Base-by-base conservation (phyloP, 2,888 invertebrate species). In the Pteria penguin region DNA sequence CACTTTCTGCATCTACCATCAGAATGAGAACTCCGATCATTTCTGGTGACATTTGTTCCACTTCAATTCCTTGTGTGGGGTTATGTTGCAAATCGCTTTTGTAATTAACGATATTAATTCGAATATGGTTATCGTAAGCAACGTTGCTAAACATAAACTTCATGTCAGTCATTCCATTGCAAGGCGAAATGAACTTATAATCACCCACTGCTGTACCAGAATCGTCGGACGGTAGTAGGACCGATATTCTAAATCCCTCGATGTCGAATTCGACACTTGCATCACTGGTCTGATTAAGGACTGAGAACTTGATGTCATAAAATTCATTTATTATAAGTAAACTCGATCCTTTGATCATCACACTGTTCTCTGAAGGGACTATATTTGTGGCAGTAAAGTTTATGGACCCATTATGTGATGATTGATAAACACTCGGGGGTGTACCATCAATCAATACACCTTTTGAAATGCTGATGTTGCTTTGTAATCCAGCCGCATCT, bases 401-500 rank as follows among this genome's bases (percentile, higher is more conserved):
- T 14, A 18, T 45, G 11, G 18, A 8, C 45, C 18, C 45, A 18
- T 45, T 14, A 14, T 8, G 18, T 14, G 45, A 14, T 14, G 11
- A 45, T 45, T 45, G 8, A 14, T 14, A 14, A n/a, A n/a, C n/a
- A 22, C 61, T 57, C 22, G 84, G 80, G 2, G 82, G 72, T 8
- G 83, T 78, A 4, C 54, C 26, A 70, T 84, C 84, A 36, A 84
- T 69, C 26, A 61, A 11, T 2, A 80, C 57, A 1, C 72, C 55
- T 1, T 61, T 58, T 2, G 84, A 83, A 26, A 24, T 14, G 0
- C 70, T 72, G 8, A 65, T 36, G 4, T 36, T 24, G 66, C 81
- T 84, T 31, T 69, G 57, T 63, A 78, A 79, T n/a, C 84, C 83
- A 11, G 82, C 82, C 2, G 74, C 65, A 65, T 85, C 84, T 14